Conservation (phyloP, 2,113 vertebrate species). For the Mormyrus lacerda region DNA sequence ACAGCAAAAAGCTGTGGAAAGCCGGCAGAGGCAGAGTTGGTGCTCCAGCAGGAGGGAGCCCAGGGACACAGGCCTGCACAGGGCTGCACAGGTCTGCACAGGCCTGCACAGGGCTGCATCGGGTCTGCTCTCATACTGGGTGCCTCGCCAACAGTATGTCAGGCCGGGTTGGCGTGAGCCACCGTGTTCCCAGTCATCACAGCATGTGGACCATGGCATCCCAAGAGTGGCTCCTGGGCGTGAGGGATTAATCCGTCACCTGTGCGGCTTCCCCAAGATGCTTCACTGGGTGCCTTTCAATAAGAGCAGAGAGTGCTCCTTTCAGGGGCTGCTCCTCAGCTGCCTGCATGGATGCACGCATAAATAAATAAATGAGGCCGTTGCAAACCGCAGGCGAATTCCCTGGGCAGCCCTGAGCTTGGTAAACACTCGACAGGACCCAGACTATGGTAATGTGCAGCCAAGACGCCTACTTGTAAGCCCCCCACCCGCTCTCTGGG, state of each 20-base stretch:
- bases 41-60: not conserved
- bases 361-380: conserved; percentile 28
- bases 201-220: not conserved
- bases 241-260: conserved; percentile 27
- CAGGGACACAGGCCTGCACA: not conserved
- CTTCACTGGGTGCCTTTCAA: conserved; percentile 24
- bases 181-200: conserved; percentile 19
- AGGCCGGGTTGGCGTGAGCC: conserved; percentile 1
- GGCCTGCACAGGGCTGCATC: not conserved
- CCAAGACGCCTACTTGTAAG: conserved; percentile 21
- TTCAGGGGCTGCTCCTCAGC: conserved; percentile 10
- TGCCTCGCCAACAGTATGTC: not conserved
- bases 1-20: not conserved
- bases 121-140: not conserved
- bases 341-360: conserved; percentile 24
- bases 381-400: not conserved
- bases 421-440: not conserved
- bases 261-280: conserved; percentile 22
- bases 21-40: not conserved
- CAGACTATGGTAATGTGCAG: conserved; percentile 25
- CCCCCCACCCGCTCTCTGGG: conserved; percentile 37
- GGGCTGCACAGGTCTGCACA: not conserved
- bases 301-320: conserved; percentile 3
- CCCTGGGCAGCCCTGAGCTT: conserved; percentile 6
- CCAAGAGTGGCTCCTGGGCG: conserved; percentile 12